Evolutionary conservation across 2,888 invertebrate species (phyloP), one percentile per base, ranked within the genome.

Genomic region (Pyrochroa serraticornis): DNA sequence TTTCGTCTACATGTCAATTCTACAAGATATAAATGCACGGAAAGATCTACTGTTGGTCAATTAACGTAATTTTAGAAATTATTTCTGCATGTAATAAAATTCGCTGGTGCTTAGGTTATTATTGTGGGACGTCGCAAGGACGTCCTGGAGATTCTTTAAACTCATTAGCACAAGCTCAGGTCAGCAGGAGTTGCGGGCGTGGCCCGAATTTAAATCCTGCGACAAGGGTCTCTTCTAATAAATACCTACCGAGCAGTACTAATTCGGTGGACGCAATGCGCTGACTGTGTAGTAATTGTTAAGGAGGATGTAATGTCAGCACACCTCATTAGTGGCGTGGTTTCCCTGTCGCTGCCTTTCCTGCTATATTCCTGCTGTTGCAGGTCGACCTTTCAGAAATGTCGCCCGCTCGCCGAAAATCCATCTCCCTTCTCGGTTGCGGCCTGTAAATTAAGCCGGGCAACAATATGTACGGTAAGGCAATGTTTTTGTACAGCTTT

Each of bases 281-380:
- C 50, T 54, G 60, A 48, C 48, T 43, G 39, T 41, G 53, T 63
- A 63, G 67, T 71, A 70, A 68, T 71, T 71, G 70, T 68, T 61
- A 64, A 69, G 68, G 67, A 69, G 70, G 68, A 67, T 71, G 72
- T 73, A 74, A 74, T 72, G 75, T 74, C 75, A 75, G 73, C 73
- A 71, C 66, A 73, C 66, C 72, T 75, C 75, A 74, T 75, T 75
- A 75, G 72, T 68, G 73, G 68, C 70, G 66, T 63, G 68, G 71
- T 64, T 68, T 68, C 61, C 59, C 65, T 66, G 63, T 60, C 61
- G 67, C 59, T 64, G 63, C 60, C 62, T 63, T 65, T 61, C 64
- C 58, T 64, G 66, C 63, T 37, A 60, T 65, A 59, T 60, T 63
- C 52, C 59, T 64, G 62, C 55, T 30, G 46, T 45, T 55, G 48